phyloP scores from a whole-genome alignment of 2,113 vertebrate species.

The Aspidoscelis tigris region DNA sequence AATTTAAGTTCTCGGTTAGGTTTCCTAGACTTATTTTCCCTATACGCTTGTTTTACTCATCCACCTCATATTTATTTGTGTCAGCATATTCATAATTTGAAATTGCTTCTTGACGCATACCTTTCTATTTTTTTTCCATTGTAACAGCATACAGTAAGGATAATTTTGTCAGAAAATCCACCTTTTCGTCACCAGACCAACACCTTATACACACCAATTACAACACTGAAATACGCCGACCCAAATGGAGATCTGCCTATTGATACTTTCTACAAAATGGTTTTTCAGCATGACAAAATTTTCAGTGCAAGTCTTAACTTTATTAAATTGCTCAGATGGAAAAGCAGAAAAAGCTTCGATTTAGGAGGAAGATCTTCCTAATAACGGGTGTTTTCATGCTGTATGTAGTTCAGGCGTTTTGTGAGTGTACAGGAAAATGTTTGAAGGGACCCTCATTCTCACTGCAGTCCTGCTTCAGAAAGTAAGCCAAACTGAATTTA shows the following conservation, averaged over 20 bases:
- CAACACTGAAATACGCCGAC: slow-evolving; percentile 86
- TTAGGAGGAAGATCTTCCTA: slow-evolving; percentile 68
- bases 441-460: not conserved
- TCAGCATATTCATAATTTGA: slow-evolving; percentile 4
- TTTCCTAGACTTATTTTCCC: slow-evolving; percentile 7
- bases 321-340: slow-evolving; percentile 85
- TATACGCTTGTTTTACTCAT: not conserved
- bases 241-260: slow-evolving; percentile 86
- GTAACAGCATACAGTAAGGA: slow-evolving; percentile 81
- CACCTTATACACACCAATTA: slow-evolving; percentile 85
- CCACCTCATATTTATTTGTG: not conserved
- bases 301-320: slow-evolving; percentile 89
- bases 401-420: not conserved
- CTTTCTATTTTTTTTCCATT: slow-evolving; percentile 28
- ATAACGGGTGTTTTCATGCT: slow-evolving; percentile 15
- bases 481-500: not conserved
- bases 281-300: slow-evolving; percentile 87
- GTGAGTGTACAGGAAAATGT: not conserved
- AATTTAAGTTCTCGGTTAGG: not conserved
- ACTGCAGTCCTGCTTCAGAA: not conserved
- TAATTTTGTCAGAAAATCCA: slow-evolving; percentile 84
- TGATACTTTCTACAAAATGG: slow-evolving; percentile 88
- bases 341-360: slow-evolving; percentile 84
- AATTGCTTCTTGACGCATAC: not conserved
- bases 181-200: slow-evolving; percentile 90